Evolutionary conservation across 2,797 vertebrate species (phyloP).

Genomic region (Fringilla coelebs): DNA sequence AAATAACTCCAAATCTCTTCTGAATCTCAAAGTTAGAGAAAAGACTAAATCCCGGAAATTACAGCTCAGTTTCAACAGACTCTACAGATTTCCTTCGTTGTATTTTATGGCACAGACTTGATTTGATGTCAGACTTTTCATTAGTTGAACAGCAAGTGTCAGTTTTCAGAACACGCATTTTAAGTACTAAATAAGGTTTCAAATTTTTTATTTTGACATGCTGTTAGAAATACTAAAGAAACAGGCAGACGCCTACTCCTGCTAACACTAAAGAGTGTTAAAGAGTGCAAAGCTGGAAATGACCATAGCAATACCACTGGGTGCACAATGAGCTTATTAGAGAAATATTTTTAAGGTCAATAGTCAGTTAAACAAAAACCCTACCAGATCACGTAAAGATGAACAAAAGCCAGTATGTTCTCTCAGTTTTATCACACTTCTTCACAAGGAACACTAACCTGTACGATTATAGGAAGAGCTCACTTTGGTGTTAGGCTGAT

Average conservation of each 20-base stretch:
- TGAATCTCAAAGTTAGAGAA: not conserved
- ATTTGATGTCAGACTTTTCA: not conserved
- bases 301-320: not conserved
- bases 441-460: constrained; percentile 75
- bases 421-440: not conserved
- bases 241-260: not conserved
- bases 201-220: not conserved
- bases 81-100: not conserved
- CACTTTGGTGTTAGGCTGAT: constrained; percentile 82
- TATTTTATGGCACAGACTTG: not conserved
- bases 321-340: not conserved
- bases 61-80: not conserved
- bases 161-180: not conserved
- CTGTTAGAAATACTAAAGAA: not conserved
- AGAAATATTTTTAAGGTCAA: not conserved
- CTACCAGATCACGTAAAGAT: not conserved
- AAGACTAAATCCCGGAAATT: not conserved
- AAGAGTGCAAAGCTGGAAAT: not conserved
- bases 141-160: not conserved
- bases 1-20: not conserved
- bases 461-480: constrained; percentile 84
- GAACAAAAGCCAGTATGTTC: not conserved
- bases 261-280: not conserved
- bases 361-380: not conserved
- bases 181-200: not conserved